These are phyloP conservation scores for Cotesia typhae DNA, from an alignment of 1,140 invertebrate genomes.

Conservation along the genomic window DNA sequence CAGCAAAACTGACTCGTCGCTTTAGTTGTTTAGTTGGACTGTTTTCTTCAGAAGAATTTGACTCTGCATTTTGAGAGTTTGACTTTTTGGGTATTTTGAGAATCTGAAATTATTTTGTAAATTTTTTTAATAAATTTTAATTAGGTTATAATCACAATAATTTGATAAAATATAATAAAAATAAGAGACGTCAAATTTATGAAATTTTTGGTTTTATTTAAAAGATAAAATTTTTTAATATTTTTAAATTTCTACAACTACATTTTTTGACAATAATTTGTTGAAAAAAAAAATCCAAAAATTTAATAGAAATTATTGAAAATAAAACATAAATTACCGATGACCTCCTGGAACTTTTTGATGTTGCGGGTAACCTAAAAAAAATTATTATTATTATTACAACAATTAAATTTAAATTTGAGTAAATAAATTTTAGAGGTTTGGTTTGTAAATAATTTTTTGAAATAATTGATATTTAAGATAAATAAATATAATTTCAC, in stretches of 20 bases:
- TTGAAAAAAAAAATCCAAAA: too few relatives aligned
- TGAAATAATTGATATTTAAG: too few relatives aligned
- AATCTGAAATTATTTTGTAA: slow-evolving; percentile 39
- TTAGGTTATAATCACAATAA: too few relatives aligned
- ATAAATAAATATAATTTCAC: too few relatives aligned
- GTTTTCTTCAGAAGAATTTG: slow-evolving; percentile 41
- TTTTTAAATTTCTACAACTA: not conserved
- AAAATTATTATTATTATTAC: too few relatives aligned
- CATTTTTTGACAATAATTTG: not conserved
- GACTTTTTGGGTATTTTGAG: slow-evolving; percentile 47
- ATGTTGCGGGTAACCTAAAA: not conserved
- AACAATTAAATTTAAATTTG: too few relatives aligned
- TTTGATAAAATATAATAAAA: too few relatives aligned
- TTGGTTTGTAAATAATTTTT: too few relatives aligned
- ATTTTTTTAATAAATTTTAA: not conserved
- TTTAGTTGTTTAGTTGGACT: slow-evolving; percentile 45
- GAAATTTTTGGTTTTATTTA: too few relatives aligned
- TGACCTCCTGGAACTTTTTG: slow-evolving; percentile 12
- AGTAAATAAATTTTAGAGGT: too few relatives aligned
- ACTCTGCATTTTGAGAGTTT: slow-evolving; percentile 43
- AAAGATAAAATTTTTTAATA: not conserved
- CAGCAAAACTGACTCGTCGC: slow-evolving; percentile 53
- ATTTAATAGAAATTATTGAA: not conserved
- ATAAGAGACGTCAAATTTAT: too few relatives aligned
- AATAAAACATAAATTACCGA: slow-evolving; percentile 1